Base-by-base conservation (phyloP, 1,140 invertebrate genomes). In the Drosophila neocordata region DNA sequence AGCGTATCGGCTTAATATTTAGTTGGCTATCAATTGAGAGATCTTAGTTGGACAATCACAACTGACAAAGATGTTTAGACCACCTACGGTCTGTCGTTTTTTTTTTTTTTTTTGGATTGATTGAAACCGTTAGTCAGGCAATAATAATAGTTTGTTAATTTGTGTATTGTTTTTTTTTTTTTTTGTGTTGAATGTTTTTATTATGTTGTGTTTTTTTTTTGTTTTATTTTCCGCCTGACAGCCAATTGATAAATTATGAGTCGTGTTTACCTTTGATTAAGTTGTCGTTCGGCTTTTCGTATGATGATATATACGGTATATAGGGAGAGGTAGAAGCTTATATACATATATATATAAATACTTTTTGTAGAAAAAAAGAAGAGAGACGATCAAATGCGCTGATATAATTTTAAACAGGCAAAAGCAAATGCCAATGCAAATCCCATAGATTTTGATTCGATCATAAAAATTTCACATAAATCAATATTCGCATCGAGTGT, bases 101-200 rank as follows among this genome's bases (percentile, higher is more conserved):
- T n/a, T n/a, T n/a, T n/a, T n/a, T 61, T 68, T n/a, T n/a, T n/a
- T 24, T 24, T 24, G 57, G 59, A 88, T 71, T 79, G 82, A 44
- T 60, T 61, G 75, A 53, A 63, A 88, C 83, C 83, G 82, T 87
- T 88, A 87, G 78, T 73, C 68, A 82, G 68, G 20, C 65, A 66
- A 62, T 58, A 76, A 79, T 87, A 87, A 76, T 87, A 81, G 77
- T 70, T 87, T 78, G 82, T 85, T 85, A 88, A 88, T 82, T 82
- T 79, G 82, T 53, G 48, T 79, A 82, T 82, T 78, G 65, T 85
- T 55, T 83, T 73, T 52, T 69, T 52, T 66, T 64, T 61, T 48
- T 63, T 63, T 48, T 24, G 20, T 22, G 52, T 35, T 59, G 57
- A 31, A 18, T 56, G 13, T 51, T 59, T 73, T 51, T 59, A 31